phyloP scores from a whole-genome alignment of 2,113 vertebrate species.

The Neolamprologus fasciatus region DNA sequence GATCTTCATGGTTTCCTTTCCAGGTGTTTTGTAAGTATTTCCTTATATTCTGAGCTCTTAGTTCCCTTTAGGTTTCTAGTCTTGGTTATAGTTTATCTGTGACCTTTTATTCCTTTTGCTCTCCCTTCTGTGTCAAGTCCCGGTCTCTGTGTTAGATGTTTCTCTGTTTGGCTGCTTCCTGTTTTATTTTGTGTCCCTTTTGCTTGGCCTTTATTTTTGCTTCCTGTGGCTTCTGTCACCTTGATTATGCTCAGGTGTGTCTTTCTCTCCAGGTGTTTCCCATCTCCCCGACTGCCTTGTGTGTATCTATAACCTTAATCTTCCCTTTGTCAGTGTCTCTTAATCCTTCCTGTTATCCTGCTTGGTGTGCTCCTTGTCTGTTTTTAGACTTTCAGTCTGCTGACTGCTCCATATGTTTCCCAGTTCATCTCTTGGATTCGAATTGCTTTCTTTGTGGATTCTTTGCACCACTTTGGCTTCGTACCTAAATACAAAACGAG shows the following conservation, averaged over 20 bases:
- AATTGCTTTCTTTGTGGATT: neutral
- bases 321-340: neutral
- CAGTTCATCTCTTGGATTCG: neutral
- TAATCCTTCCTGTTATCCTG: neutral
- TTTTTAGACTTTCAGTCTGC: neutral
- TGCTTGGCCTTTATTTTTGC: neutral
- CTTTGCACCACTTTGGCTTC: neutral
- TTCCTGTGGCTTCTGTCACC: neutral
- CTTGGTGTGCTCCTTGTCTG: neutral
- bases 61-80: neutral
- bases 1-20: neutral
- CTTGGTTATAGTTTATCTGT: neutral
- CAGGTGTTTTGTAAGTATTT: neutral
- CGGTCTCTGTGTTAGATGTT: neutral
- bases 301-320: neutral
- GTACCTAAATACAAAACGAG: neutral
- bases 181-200: neutral
- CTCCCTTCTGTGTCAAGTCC: neutral
- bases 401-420: neutral
- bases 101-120: neutral
- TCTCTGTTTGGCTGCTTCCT: neutral
- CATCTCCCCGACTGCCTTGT: neutral
- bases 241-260: neutral
- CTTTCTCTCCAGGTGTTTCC: neutral
- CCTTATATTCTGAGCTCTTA: neutral